A percentile compares a stretch with the other conserved stretches of the same genome.
Evolutionary conservation across 2,888 invertebrate species (phyloP).

Genomic region (Thecophora atra): DNA sequence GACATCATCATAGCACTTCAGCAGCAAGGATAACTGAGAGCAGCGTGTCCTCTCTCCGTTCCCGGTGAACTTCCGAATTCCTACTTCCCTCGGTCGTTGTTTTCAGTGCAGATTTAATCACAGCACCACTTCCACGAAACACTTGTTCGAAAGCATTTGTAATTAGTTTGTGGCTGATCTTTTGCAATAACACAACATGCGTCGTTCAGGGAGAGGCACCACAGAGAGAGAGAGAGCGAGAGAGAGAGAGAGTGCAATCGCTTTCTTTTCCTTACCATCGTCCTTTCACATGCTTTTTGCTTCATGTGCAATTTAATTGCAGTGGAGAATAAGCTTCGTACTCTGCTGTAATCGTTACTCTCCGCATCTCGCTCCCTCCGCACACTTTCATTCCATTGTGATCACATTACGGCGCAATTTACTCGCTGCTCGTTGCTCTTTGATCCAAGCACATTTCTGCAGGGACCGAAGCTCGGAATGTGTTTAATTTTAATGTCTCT

Average conservation of each 20-base stretch:
- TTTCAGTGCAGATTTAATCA: constrained; percentile 30
- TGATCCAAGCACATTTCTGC: not conserved
- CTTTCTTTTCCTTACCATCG: not conserved
- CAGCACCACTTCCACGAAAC: constrained; percentile 11
- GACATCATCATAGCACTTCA: not conserved
- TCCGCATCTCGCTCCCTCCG: not conserved
- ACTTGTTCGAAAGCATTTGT: constrained; percentile 30
- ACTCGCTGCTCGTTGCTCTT: not conserved
- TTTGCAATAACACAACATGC: constrained; percentile 24
- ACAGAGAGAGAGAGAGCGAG: too few species aligned
- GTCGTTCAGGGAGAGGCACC: not conserved
- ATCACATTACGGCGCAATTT: not conserved
- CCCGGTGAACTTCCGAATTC: not conserved
- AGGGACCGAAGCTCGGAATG: not conserved
- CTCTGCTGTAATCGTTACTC: not conserved
- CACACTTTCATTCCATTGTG: not conserved
- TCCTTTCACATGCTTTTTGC: not conserved
- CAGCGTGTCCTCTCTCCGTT: not conserved
- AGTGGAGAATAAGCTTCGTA: constrained; percentile 9
- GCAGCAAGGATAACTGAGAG: not conserved
- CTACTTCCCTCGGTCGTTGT: not conserved
- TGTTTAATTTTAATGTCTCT: constrained; percentile 1
- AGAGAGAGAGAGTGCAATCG: not conserved
- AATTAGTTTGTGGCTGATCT: constrained; percentile 36
- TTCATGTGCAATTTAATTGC: constrained; percentile 32